Conservation (phyloP, 1,140 invertebrate species). For the Augochlora pura region DNA sequence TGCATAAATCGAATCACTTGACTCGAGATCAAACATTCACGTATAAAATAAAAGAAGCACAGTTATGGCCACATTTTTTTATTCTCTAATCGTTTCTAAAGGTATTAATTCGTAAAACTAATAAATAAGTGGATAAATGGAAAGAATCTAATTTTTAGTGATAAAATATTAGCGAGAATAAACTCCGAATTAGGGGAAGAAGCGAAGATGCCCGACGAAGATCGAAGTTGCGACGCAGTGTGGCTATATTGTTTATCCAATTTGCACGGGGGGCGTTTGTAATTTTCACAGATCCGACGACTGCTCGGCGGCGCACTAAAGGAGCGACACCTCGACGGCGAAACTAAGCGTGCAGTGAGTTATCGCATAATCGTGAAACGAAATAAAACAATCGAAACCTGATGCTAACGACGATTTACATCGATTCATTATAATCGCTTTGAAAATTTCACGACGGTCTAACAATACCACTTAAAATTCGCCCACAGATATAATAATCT, state of each 20-base stretch:
- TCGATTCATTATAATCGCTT: conserved; percentile 6
- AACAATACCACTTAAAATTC: background rate
- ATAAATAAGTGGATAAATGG: background rate
- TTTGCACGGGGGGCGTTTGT: conserved; percentile 47
- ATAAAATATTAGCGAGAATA: background rate
- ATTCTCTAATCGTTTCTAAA: too few relatives aligned
- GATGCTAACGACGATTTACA: background rate
- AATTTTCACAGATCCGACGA: conserved; percentile 81
- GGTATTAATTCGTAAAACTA: too few relatives aligned
- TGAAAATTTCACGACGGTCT: background rate
- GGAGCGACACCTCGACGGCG: conserved; percentile 80
- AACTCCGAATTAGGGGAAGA: background rate
- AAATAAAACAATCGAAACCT: background rate
- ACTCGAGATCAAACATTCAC: too few relatives aligned
- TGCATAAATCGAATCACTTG: too few relatives aligned
- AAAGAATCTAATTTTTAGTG: background rate
- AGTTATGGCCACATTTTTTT: too few relatives aligned
- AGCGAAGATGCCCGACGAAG: background rate
- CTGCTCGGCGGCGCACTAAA: conserved; percentile 84
- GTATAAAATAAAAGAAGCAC: too few relatives aligned
- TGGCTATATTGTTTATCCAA: background rate
- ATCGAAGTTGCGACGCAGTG: background rate
- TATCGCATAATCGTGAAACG: conserved; percentile 45
- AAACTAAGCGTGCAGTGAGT: conserved; percentile 85
- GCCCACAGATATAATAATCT: background rate